A percentile compares a stretch with the other conserved stretches of the same genome.
Evolutionary conservation across 1,140 invertebrate genomes (phyloP).

Genomic region (Bursaphelenchus mucronatus): DNA sequence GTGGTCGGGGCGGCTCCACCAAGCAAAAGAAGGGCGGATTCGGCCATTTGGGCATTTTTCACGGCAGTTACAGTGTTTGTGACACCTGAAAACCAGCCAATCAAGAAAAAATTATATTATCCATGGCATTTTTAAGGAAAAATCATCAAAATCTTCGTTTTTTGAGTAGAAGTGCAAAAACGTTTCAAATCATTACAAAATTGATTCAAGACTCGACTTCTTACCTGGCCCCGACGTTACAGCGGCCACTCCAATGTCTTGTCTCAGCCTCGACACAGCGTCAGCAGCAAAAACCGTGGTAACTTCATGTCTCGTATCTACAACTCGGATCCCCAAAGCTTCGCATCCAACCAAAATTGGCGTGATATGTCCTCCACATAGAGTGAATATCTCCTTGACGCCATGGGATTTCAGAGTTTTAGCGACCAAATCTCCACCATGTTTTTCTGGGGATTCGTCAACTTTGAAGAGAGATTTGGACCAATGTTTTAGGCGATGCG

Average conservation of each 20-base stretch:
- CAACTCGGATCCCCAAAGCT: constrained; percentile 66
- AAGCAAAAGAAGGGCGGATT: constrained; percentile 68
- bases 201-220: not conserved
- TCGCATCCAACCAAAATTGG: constrained; percentile 69
- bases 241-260: constrained; percentile 69
- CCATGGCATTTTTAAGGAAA: too few species aligned
- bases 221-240: constrained; percentile 69
- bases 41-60: constrained; percentile 72
- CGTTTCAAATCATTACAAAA: not conserved
- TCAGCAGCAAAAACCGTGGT: constrained; percentile 70
- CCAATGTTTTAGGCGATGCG: too few species aligned
- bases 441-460: constrained; percentile 62
- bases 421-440: constrained; percentile 69
- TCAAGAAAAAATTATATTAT: too few species aligned
- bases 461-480: constrained; percentile 58
- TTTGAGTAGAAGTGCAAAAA: too few species aligned
- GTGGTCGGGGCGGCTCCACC: constrained; percentile 62
- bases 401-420: constrained; percentile 67
- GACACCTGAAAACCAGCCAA: constrained; percentile 60
- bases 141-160: too few species aligned
- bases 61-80: constrained; percentile 71
- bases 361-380: constrained; percentile 70
- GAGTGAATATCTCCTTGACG: constrained; percentile 68
- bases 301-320: constrained; percentile 70
- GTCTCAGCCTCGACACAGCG: constrained; percentile 68